phyloP scores from a whole-genome alignment of 2,113 vertebrate genomes.

The Lamprotornis superbus region DNA sequence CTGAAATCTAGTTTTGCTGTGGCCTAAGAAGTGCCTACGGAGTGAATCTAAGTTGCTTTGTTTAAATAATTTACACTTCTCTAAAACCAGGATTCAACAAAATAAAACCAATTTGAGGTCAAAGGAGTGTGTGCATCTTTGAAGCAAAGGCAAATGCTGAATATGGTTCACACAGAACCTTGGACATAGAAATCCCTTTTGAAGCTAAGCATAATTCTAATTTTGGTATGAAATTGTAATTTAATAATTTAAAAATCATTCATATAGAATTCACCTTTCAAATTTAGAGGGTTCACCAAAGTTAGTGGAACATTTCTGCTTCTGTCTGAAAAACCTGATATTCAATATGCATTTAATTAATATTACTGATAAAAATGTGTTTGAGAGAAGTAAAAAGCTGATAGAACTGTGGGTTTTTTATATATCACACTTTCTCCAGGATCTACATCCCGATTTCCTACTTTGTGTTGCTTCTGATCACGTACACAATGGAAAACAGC shows the following conservation, averaged over 20 bases:
- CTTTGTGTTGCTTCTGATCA: neutral
- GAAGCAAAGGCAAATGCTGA: neutral
- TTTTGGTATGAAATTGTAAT: neutral
- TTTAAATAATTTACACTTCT: neutral
- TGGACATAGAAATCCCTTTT: neutral
- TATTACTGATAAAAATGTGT: neutral
- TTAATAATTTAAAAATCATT: neutral
- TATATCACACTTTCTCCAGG: neutral
- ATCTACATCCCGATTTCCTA: neutral
- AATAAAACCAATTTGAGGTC: neutral
- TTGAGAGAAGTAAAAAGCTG: neutral
- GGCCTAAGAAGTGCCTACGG: neutral
- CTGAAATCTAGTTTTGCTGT: neutral
- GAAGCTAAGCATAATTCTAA: neutral
- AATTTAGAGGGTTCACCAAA: neutral
- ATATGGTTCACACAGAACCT: neutral
- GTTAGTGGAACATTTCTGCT: neutral
- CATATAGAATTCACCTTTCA: neutral
- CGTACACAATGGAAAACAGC: neutral
- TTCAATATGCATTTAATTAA: neutral
- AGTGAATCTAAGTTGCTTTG: neutral
- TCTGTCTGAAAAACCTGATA: neutral
- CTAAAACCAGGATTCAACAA: neutral
- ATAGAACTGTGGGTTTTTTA: fast-evolving
- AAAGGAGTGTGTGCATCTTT: neutral